These are phyloP conservation scores for Tinamus guttatus DNA, from an alignment of 2,113 vertebrate species.

Conservation along the genomic window DNA sequence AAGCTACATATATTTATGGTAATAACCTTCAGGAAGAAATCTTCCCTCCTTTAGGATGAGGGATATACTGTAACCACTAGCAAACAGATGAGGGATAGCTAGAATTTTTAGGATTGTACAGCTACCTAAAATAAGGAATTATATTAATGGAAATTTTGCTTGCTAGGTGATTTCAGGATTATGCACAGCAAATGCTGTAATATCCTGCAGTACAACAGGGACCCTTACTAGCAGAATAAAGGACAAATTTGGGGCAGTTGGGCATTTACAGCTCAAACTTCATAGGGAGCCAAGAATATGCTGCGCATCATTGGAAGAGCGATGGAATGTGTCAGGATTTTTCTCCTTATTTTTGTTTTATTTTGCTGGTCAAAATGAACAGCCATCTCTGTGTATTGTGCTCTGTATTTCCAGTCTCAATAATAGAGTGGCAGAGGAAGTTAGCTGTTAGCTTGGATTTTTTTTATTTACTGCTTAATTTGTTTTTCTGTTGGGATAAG, in stretches of 20 bases:
- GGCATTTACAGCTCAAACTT: background rate
- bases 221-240: background rate
- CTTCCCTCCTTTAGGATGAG: rapidly evolving
- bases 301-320: background rate
- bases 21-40: background rate
- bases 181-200: rapidly evolving
- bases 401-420: background rate
- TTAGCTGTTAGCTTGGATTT: background rate
- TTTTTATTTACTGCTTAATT: background rate
- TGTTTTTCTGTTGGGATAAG: background rate
- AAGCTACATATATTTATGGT: background rate
- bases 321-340: background rate
- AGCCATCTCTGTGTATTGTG: background rate
- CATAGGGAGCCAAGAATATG: background rate
- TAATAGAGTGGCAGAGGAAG: background rate
- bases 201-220: rapidly evolving
- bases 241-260: background rate
- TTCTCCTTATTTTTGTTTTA: background rate
- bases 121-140: background rate
- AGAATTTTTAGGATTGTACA: background rate
- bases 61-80: background rate
- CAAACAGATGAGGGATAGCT: background rate
- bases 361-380: background rate
- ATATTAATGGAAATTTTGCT: background rate
- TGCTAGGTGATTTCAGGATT: background rate